Percentiles rank a stretch among this genome's conserved stretches.
These are phyloP conservation scores for Martes martes DNA, from an alignment of 2,113 vertebrate species.

Conservation along the genomic window DNA sequence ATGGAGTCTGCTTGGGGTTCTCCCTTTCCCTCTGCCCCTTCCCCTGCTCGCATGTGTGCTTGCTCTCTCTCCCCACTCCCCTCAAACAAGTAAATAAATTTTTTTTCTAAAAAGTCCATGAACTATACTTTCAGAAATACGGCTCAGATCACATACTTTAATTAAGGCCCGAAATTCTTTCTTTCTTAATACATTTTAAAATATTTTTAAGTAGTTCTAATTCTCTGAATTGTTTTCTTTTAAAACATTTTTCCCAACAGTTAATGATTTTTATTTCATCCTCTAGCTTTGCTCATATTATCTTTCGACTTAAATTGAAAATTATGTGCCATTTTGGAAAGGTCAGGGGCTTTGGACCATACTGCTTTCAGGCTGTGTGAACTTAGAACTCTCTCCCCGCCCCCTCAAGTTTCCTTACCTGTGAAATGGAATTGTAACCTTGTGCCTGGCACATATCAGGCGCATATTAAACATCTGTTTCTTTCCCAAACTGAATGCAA, in stretches of 20 bases:
- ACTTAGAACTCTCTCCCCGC: neutral
- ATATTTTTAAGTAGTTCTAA: constrained; percentile 6
- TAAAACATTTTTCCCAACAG: neutral
- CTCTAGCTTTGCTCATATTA: neutral
- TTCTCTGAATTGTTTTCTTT: constrained; percentile 10
- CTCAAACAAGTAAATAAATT: neutral
- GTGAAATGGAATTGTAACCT: neutral
- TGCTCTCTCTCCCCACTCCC: neutral
- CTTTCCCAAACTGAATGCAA: neutral
- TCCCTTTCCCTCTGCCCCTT: neutral
- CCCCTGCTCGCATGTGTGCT: neutral
- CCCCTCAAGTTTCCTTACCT: neutral
- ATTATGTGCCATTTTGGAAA: neutral
- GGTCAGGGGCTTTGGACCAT: neutral
- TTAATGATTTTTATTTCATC: neutral
- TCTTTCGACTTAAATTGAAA: neutral
- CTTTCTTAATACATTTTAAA: neutral
- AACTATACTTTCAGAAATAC: neutral
- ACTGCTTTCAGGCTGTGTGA: neutral
- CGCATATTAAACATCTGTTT: neutral
- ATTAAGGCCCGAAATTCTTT: neutral
- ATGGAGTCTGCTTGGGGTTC: neutral
- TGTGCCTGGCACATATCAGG: neutral
- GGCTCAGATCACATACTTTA: neutral
- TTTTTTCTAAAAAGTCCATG: neutral